Evolutionary conservation across 37 sponge, comb jelly and placozoan genomes (phyloP).

Genomic region (Cliona cf. orientalis): DNA sequence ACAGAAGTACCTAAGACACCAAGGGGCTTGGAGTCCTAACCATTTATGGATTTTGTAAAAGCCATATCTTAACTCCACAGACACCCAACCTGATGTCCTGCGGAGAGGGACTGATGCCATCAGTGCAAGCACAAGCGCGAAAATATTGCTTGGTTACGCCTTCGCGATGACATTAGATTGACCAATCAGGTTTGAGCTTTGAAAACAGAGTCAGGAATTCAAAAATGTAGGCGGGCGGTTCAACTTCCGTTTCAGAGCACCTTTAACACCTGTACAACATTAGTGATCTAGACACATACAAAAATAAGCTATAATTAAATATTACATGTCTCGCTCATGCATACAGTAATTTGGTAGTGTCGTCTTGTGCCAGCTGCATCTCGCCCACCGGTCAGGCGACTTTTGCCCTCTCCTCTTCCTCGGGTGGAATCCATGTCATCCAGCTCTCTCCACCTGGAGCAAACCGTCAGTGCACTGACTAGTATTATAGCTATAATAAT

Average conservation of each 20-base stretch:
- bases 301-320: too few species aligned
- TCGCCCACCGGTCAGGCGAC: slow-evolving; percentile 10
- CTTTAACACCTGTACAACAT: too few species aligned
- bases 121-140: slow-evolving; percentile 43
- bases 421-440: slow-evolving; percentile 26
- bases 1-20: too few species aligned
- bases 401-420: slow-evolving; percentile 50
- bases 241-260: too few species aligned
- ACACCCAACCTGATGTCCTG: slow-evolving; percentile 12
- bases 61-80: too few species aligned
- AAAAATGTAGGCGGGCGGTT: too few species aligned
- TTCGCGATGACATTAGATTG: slow-evolving; percentile 17
- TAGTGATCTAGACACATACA: too few species aligned
- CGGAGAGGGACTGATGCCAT: slow-evolving; percentile 43
- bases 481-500: too few species aligned
- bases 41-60: too few species aligned
- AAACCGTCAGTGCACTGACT: slow-evolving; percentile 30
- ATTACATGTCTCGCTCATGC: too few species aligned
- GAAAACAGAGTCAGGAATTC: too few species aligned
- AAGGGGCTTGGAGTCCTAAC: too few species aligned
- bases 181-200: slow-evolving; percentile 13
- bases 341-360: not conserved
- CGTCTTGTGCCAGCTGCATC: slow-evolving; percentile 8
- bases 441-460: slow-evolving; percentile 27
- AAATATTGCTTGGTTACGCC: slow-evolving; percentile 23